phyloP scores from a whole-genome alignment of 2,888 invertebrate species.

The Unio delphinus region DNA sequence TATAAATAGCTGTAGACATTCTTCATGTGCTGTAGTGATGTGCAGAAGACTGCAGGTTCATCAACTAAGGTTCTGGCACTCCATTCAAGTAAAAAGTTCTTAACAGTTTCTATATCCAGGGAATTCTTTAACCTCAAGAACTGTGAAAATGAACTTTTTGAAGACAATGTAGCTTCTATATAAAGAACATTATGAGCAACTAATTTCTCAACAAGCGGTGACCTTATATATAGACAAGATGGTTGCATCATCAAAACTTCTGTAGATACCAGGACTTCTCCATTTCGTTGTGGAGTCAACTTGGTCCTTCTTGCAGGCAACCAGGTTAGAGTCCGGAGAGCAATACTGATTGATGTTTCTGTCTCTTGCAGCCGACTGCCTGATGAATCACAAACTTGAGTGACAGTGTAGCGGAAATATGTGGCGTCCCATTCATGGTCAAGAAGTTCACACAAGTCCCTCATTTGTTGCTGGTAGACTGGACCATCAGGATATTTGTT shows the following conservation, averaged over 20 bases:
- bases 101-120: conserved; percentile 45
- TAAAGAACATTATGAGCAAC: conserved; percentile 60
- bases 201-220: conserved; percentile 36
- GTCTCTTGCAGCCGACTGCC: conserved; percentile 36
- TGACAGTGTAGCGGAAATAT: conserved; percentile 30
- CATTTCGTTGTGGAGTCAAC: conserved; percentile 10
- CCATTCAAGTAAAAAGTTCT: conserved; percentile 54
- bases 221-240: conserved; percentile 28
- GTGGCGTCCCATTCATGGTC: conserved; percentile 50
- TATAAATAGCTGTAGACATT: conserved; percentile 57
- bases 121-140: conserved; percentile 52
- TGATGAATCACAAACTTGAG: conserved; percentile 34
- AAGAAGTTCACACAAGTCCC: conserved; percentile 40
- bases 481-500: conserved; percentile 16
- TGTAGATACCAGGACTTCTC: conserved; percentile 5
- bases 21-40: conserved; percentile 56
- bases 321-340: conserved; percentile 54
- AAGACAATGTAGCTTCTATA: conserved; percentile 28
- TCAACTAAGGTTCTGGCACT: conserved; percentile 36
- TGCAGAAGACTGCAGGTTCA: conserved; percentile 47
- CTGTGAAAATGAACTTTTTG: conserved; percentile 41
- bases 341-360: conserved; percentile 58
- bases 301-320: conserved; percentile 48
- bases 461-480: conserved; percentile 53
- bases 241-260: conserved; percentile 26